Evolutionary conservation across 2,888 invertebrate species (phyloP), one percentile per base, ranked within the genome.

Genomic region (Diaphora mendica): DNA sequence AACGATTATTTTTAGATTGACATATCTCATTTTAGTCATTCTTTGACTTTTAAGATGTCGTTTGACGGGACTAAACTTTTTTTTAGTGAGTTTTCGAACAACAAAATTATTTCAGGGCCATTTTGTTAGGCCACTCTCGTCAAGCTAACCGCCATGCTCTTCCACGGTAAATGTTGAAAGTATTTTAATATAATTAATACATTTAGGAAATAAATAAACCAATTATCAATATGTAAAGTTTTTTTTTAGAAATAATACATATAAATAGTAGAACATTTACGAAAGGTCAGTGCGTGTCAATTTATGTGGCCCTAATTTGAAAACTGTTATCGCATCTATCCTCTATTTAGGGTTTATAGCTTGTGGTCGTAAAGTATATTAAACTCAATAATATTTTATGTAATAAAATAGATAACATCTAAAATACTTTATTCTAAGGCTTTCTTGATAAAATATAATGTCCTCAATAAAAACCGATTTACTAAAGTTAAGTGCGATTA

Each of bases 341-440:
- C 33, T 35, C 20, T 67, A 30, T 67, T 64, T 64, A 26, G 33
- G 15, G 30, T 17, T 13, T 30, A 62, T 33, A 33, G 23, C 20
- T 64, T 30, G 1, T 11, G 17, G 33, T 23, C 17, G 23, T 64
- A 64, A 64, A 64, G 3, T 64, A 64, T 35, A 64, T 30, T 64
- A 64, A 64, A 33, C 30, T 30, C 30, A 64, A 64, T 64, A 33
- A 35, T 64, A 35, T 64, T 64, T 30, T 64, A 35, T 30, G 64
- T 64, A 3, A 26, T 15, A 59, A 59, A 26, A 26, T 33, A 3
- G 33, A 33, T 64, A 64, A 33, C 9, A 35, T 17, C 26, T 64
- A 20, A 33, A 23, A 20, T 64, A 64, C 33, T 35, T 4, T 64
- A 35, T 64, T 64, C 33, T 64, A 64, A 15, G 15, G 17, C 30